Conservation (phyloP, 1,140 invertebrate species). For the Anoplolepis gracilipes region DNA sequence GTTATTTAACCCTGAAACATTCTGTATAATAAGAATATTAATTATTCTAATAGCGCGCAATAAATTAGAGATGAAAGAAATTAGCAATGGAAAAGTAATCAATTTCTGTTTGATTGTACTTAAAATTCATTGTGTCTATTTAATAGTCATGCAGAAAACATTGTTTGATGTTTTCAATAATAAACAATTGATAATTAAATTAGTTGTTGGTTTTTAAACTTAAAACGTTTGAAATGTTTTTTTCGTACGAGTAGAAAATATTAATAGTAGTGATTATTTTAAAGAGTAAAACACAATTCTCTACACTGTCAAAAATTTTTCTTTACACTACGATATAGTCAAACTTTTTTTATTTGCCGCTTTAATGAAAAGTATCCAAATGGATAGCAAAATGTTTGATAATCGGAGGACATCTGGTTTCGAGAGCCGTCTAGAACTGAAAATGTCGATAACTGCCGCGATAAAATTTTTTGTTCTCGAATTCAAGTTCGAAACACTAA, state of each 20-base stretch:
- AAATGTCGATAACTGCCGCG: slow-evolving; percentile 15
- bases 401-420: slow-evolving; percentile 25
- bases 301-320: neutral
- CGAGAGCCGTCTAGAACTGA: neutral
- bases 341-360: neutral
- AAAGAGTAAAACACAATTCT: neutral
- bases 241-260: neutral
- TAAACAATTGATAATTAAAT: neutral
- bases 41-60: slow-evolving; percentile 8
- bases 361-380: slow-evolving; percentile 5
- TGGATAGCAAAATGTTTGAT: slow-evolving; percentile 2
- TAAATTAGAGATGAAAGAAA: neutral
- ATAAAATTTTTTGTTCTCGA: slow-evolving; percentile 18
- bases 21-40: neutral
- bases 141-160: neutral
- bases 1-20: too few species aligned
- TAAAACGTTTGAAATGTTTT: neutral
- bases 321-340: neutral
- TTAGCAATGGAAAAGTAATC: neutral
- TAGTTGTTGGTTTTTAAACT: neutral
- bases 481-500: neutral
- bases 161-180: neutral
- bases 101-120: neutral
- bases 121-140: neutral
- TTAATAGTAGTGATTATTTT: neutral